Evolutionary conservation across 2,113 vertebrate genomes (phyloP).

Genomic region (Notarius quadriscutis): DNA sequence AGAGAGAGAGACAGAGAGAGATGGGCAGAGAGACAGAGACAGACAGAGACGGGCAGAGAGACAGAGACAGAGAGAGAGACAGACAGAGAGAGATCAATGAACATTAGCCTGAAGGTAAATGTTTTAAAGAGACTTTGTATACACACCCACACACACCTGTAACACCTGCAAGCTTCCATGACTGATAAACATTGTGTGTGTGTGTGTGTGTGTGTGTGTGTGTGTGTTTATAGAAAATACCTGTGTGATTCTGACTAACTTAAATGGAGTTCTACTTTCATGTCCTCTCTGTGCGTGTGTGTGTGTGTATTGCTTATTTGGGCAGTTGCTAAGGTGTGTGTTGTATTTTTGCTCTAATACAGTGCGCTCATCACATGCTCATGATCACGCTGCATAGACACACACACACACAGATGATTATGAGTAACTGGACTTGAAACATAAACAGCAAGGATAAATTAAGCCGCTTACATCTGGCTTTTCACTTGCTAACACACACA

Average conservation of each 20-base stretch:
- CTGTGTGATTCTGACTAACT: background rate
- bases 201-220: background rate
- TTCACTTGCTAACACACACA: background rate
- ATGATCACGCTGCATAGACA: background rate
- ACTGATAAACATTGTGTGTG: background rate
- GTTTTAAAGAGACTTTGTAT: slow-evolving; percentile 14
- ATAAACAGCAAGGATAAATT: slow-evolving; percentile 23
- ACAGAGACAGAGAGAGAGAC: background rate
- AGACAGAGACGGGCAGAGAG: background rate
- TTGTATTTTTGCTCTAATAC: background rate
- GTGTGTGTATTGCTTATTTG: background rate
- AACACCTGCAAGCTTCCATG: slow-evolving; percentile 15
- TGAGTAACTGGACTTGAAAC: background rate
- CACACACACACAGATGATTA: slow-evolving; percentile 5
- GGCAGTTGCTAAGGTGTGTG: background rate
- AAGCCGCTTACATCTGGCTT: slow-evolving; percentile 23
- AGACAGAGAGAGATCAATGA: background rate
- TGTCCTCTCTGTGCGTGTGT: slow-evolving; percentile 9
- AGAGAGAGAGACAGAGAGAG: background rate
- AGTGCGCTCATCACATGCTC: slow-evolving; percentile 13
- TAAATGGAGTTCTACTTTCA: background rate
- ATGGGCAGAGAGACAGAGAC: too few relatives aligned
- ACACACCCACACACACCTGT: slow-evolving; percentile 30
- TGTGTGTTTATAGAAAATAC: background rate
- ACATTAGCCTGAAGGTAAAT: slow-evolving; percentile 2